Evolutionary conservation across 1,140 invertebrate species (phyloP).

Genomic region (Gonioctena quinquepunctata): DNA sequence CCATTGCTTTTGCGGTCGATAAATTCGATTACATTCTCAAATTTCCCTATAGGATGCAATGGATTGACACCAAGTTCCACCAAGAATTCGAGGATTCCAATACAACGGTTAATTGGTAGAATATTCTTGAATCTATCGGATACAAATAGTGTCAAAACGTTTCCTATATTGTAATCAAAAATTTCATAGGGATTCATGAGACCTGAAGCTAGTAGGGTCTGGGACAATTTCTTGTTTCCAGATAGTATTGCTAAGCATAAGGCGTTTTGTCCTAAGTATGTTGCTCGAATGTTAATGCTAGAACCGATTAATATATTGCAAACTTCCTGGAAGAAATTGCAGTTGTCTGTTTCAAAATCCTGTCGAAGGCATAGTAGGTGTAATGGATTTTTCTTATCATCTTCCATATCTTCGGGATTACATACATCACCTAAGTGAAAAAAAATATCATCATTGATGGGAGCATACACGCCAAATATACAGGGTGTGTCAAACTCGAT

Average conservation of each 20-base stretch:
- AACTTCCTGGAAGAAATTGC: slow-evolving; percentile 25
- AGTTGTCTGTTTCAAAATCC: slow-evolving; percentile 38
- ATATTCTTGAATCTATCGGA: slow-evolving; percentile 38
- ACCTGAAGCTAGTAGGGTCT: slow-evolving; percentile 29
- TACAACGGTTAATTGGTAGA: slow-evolving; percentile 28
- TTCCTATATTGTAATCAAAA: slow-evolving; percentile 40
- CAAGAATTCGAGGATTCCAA: slow-evolving; percentile 34
- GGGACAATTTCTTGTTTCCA: slow-evolving; percentile 39
- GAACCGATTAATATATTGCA: slow-evolving; percentile 25
- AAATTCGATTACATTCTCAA: slow-evolving; percentile 35
- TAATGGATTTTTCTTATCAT: slow-evolving; percentile 45
- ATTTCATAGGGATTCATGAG: slow-evolving; percentile 37
- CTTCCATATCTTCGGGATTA: slow-evolving; percentile 19
- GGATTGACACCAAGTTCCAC: slow-evolving; percentile 38
- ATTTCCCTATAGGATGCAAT: slow-evolving; percentile 27
- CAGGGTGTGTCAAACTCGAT: too few species aligned
- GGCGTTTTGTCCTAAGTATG: slow-evolving; percentile 46
- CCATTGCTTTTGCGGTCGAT: slow-evolving; percentile 21
- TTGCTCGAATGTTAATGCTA: slow-evolving; percentile 25
- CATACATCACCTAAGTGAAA: too few species aligned
- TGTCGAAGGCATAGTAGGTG: slow-evolving; percentile 43
- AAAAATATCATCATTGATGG: too few species aligned
- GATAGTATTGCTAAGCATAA: slow-evolving; percentile 44
- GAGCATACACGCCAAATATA: too few species aligned
- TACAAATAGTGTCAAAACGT: slow-evolving; percentile 40